Evolutionary conservation across 1,140 invertebrate species (phyloP), one percentile per base, ranked within the genome.

Genomic region (Drosophila parabipectinata): DNA sequence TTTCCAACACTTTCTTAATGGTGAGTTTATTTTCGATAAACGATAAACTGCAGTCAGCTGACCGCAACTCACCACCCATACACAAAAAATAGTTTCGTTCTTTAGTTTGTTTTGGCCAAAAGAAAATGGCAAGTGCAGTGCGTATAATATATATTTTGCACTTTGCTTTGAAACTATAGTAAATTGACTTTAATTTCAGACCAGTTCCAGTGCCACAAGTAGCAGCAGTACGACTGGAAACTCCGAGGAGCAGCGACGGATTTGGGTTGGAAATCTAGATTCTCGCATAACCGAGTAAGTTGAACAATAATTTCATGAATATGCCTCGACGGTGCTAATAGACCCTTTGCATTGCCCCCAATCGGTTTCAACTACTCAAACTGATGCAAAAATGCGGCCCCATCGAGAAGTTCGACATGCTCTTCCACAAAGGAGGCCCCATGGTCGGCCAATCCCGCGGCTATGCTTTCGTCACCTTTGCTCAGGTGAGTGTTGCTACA

Each of bases 331-430:
- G 64, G 81, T 90, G 63, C 79, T 72, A 83, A 92, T 71, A 81
- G 74, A 72, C 55, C 41, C 89, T 81, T 59, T 67, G 84, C 91
- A 93, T 93, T 83, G 92, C 79, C 92, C 77, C 61, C 94, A 95
- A 96, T 95, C 93, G 96, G 96, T 98, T 96, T 95, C 95, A 97
- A 95, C 95, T 98, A 93, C 93, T 98, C 92, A 98, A 98, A 97
- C 94, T 98, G 92, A 94, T 98, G 93, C 97, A 98, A 95, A 96
- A 96, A 94, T 96, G 96, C 95, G 97, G 97, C 91, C 93, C 94
- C 77, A 96, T 98, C 84, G 96, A 97, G 93, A 98, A 98, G 94
- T 98, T 98, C 93, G 97, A 98, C 92, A 95, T 98, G 92, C 94
- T 98, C 55, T 98, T 98, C 92, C 97, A 98, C 92, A 97, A 97